Evolutionary conservation across 2,888 invertebrate genomes (phyloP).

Genomic region (Molanna angustata): DNA sequence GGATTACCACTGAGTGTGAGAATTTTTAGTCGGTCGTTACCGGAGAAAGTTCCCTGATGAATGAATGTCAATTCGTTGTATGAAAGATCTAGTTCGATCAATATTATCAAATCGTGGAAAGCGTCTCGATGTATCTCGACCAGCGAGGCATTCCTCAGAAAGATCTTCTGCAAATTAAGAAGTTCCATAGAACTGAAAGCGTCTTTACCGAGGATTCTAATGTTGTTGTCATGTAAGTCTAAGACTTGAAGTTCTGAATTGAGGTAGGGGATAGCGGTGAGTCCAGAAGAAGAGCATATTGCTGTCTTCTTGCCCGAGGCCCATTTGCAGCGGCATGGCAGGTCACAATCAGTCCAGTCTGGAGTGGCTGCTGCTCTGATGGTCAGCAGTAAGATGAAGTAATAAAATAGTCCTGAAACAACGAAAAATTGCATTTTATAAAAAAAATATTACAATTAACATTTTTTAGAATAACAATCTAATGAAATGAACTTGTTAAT

Average conservation of each 20-base stretch:
- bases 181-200: conserved; percentile 77
- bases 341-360: conserved; percentile 88
- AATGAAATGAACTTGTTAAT: too few species aligned
- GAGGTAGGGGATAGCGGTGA: conserved; percentile 70
- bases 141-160: conserved; percentile 71
- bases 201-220: conserved; percentile 71
- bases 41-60: conserved; percentile 76
- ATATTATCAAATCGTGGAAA: conserved; percentile 78
- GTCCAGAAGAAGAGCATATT: conserved; percentile 76
- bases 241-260: conserved; percentile 63
- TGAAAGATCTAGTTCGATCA: conserved; percentile 84
- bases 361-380: conserved; percentile 22
- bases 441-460: too few species aligned
- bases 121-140: conserved; percentile 76
- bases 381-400: conserved; percentile 12
- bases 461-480: too few species aligned
- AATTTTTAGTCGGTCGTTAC: conserved; percentile 77
- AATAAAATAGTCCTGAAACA: conserved; percentile 14
- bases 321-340: conserved; percentile 87
- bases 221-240: conserved; percentile 77
- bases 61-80: conserved; percentile 74
- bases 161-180: conserved; percentile 81
- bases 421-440: too few species aligned
- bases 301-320: conserved; percentile 88
- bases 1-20: conserved; percentile 82